A percentile compares a stretch with the other conserved stretches of the same genome.
Evolutionary conservation across 2,888 invertebrate species (phyloP).

Genomic region (Acleris literana): DNA sequence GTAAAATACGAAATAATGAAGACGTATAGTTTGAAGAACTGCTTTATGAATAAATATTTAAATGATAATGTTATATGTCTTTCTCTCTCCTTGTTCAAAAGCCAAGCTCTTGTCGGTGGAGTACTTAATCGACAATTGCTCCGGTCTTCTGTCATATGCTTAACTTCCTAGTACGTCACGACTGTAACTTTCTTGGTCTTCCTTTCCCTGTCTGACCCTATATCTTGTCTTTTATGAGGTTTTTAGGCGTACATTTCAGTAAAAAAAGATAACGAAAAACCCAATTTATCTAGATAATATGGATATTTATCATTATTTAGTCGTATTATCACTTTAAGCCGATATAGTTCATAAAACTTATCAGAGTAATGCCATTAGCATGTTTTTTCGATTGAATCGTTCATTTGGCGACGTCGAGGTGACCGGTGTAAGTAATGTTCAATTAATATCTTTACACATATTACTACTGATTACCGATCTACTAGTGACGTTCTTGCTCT

Average conservation of each 20-base stretch:
- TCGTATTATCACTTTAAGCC: constrained; percentile 17
- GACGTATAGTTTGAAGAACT: neutral
- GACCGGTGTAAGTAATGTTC: constrained; percentile 14
- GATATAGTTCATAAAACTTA: constrained; percentile 24
- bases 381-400: constrained; percentile 13
- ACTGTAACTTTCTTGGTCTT: no score
- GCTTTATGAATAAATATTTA: neutral
- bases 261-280: constrained; percentile 14
- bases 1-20: neutral
- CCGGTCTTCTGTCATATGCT: no score
- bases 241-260: no score
- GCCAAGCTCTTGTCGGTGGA: no score
- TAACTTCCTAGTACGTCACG: no score
- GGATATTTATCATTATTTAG: constrained; percentile 19
- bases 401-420: constrained; percentile 13
- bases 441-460: neutral
- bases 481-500: no score
- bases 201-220: no score
- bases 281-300: constrained; percentile 16
- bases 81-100: no score
- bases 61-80: neutral
- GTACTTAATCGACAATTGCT: no score
- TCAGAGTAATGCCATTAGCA: constrained; percentile 16
- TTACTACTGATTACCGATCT: no score
- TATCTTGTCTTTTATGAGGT: no score